phyloP scores from a whole-genome alignment of 2,113 vertebrate genomes.

The human (Homo sapiens) region GRCh38 chr1:46639001-46639500 shows the following conservation, averaged over 20 bases:
- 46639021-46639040: not conserved
- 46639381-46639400: not conserved
- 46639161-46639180: not conserved
- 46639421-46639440: not conserved
- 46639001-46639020: not conserved
- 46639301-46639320: not conserved
- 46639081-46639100: conserved; percentile 1
- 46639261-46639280: not conserved
- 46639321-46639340: not conserved
- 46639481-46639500: not conserved
- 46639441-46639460: not conserved
- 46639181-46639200: conserved; percentile 27
- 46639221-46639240: not conserved
- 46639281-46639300: not conserved
- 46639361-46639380: not conserved
- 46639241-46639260: not conserved
- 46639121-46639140: not conserved
- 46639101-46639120: not conserved
- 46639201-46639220: conserved; percentile 22
- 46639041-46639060: not conserved
- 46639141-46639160: not conserved
- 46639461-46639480: not conserved
- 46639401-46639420: not conserved
- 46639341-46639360: not conserved
- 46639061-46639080: not conserved